Evolutionary conservation across 2,797 vertebrate genomes (phyloP), one percentile per base, ranked within the genome.

Genomic region (Macropus fuliginosus): DNA sequence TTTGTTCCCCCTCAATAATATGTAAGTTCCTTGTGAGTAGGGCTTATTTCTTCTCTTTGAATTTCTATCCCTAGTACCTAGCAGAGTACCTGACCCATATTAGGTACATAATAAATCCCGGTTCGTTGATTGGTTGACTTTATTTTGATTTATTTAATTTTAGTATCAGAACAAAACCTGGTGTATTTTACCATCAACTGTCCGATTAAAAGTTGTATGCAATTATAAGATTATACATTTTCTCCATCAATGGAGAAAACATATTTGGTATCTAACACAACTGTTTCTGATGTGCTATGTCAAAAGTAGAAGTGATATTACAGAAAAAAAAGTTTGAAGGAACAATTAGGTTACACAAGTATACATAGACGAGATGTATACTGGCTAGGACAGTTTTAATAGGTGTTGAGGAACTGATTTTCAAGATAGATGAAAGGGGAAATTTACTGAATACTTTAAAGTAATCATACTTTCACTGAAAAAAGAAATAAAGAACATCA

Each of bases 141-240:
- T 74, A 40, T 6, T 74, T 74, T 74, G n/a, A 74, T 74, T n/a
- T 74, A 21, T 96, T 34, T 56, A 92, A 94, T 14, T 92, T 95
- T 93, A 34, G 54, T 46, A 94, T 92, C 74, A 55, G 94, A 92
- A 90, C 14, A 74, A 74, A 74, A 13, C 1, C 18, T 91, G 24
- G 1, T 94, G 14, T 91, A n/a, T 81, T n/a, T 14, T 95, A 40
- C 66, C 66, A 74, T 74, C n/a, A 9, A 74, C 18, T 40, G n/a
- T 40, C n/a, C 6, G 24, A 24, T 74, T 40, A 74, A 74, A 74
- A 74, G 28, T 24, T 74, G n/a, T n/a, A 66, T n/a, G 28, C 16
- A 28, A 74, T 74, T 74, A 40, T 40, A 74, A 74, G 66, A 74
- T 40, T 40, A 74, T 40, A 40, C 16, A 40, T 74, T 74, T 74